phyloP scores from a whole-genome alignment of 2,113 vertebrate genomes.

The Myocastor coypus region DNA sequence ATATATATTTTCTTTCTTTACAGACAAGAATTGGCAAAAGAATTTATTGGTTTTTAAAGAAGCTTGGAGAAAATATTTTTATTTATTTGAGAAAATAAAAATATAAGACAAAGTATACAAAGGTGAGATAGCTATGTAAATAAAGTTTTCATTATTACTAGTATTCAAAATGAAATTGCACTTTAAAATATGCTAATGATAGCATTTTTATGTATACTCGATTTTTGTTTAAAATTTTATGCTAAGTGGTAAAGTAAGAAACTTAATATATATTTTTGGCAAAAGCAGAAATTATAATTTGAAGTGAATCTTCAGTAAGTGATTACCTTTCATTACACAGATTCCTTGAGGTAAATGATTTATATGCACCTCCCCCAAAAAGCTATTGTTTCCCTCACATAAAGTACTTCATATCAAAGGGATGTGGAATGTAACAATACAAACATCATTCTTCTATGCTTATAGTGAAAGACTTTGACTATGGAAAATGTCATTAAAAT shows the following conservation, averaged over 20 bases:
- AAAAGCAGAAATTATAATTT: constrained; percentile 50
- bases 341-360: background rate
- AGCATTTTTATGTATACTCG: background rate
- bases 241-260: constrained; percentile 7
- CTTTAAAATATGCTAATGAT: constrained; percentile 35
- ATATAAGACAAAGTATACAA: background rate
- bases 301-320: background rate
- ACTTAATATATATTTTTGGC: constrained; percentile 30
- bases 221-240: constrained; percentile 46
- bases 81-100: constrained; percentile 4
- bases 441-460: background rate
- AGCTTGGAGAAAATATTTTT: background rate
- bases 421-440: constrained; percentile 22
- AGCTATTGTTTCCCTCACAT: constrained; percentile 27
- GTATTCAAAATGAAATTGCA: constrained; percentile 33
- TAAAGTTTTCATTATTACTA: constrained; percentile 41
- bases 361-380: background rate
- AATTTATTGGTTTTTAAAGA: background rate
- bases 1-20: constrained; percentile 5
- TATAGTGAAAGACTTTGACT: constrained; percentile 58
- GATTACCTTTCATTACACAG: background rate
- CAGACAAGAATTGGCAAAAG: background rate
- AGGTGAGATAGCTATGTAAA: background rate
- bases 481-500: constrained; percentile 38
- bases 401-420: constrained; percentile 23